These are phyloP conservation scores for Apamea anceps DNA, from an alignment of 2,888 invertebrate species.

Conservation along the genomic window DNA sequence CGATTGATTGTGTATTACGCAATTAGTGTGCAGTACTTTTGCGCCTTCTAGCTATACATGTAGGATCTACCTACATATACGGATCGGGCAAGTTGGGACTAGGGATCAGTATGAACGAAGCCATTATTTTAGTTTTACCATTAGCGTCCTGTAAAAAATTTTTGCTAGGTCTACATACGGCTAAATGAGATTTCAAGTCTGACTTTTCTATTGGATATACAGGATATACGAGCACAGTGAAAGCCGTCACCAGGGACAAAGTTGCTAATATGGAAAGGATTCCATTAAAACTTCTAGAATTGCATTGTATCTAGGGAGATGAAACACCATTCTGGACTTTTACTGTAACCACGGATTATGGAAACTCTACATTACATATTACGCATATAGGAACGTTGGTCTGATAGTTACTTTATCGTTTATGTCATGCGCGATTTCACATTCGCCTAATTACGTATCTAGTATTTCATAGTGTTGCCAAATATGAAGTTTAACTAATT, in stretches of 20 bases:
- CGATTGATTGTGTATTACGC: too few species aligned
- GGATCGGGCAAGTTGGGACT: neutral
- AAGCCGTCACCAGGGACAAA: neutral
- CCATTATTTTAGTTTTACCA: neutral
- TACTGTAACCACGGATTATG: neutral
- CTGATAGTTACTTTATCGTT: neutral
- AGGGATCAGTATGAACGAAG: neutral
- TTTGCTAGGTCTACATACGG: neutral
- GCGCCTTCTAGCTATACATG: neutral
- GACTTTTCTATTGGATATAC: neutral
- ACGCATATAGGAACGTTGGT: neutral
- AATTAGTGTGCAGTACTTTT: too few species aligned
- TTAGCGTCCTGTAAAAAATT: neutral
- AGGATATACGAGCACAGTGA: neutral
- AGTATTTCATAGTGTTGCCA: conserved; percentile 1
- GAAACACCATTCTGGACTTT: neutral
- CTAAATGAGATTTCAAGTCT: neutral
- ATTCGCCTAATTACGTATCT: neutral
- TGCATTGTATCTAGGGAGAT: neutral
- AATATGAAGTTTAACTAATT: conserved; percentile 21
- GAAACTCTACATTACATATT: conserved; percentile 1
- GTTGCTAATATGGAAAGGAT: neutral
- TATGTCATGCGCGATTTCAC: neutral
- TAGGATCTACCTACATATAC: neutral
- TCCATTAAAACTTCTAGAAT: conserved; percentile 6